Evolutionary conservation across 2,888 invertebrate genomes (phyloP).

Genomic region (Exocentrus adspersus): DNA sequence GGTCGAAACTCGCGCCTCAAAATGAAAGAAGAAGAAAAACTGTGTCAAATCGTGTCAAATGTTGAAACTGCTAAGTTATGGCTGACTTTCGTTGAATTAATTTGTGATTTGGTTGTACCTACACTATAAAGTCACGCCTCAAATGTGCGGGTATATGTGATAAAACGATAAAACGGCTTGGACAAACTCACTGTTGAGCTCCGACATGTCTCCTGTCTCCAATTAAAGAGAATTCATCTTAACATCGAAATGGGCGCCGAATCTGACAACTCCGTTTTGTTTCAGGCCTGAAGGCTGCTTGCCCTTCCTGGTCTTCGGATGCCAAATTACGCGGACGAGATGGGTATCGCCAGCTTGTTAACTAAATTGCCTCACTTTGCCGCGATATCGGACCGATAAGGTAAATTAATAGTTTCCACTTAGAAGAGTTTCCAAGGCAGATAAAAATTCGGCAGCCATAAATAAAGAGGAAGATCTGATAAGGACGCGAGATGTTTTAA

Average conservation of each 20-base stretch:
- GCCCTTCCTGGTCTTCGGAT: slow-evolving; percentile 3
- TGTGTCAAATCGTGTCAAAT: no score
- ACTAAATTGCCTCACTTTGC: slow-evolving; percentile 13
- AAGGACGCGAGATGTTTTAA: not conserved
- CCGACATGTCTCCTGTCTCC: not conserved
- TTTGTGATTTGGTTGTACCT: no score
- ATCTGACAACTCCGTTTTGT: slow-evolving; percentile 10
- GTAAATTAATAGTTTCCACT: slow-evolving; percentile 1
- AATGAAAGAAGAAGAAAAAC: no score
- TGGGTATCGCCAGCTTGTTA: slow-evolving; percentile 15
- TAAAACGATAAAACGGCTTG: no score
- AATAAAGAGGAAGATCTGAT: not conserved
- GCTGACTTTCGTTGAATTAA: no score
- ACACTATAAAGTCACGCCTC: no score
- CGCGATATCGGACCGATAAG: not conserved
- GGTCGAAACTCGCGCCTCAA: no score
- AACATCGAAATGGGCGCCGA: not conserved
- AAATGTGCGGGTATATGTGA: no score
- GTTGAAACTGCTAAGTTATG: no score
- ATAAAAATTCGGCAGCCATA: not conserved
- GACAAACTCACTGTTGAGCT: no score
- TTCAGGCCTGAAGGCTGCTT: not conserved
- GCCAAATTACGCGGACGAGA: slow-evolving; percentile 13
- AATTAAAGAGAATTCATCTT: not conserved
- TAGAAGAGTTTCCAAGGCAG: not conserved